A percentile compares a stretch with the other conserved stretches of the same genome.
phyloP scores from a whole-genome alignment of 2,797 vertebrate genomes.

The Manis crassicaudata region DNA sequence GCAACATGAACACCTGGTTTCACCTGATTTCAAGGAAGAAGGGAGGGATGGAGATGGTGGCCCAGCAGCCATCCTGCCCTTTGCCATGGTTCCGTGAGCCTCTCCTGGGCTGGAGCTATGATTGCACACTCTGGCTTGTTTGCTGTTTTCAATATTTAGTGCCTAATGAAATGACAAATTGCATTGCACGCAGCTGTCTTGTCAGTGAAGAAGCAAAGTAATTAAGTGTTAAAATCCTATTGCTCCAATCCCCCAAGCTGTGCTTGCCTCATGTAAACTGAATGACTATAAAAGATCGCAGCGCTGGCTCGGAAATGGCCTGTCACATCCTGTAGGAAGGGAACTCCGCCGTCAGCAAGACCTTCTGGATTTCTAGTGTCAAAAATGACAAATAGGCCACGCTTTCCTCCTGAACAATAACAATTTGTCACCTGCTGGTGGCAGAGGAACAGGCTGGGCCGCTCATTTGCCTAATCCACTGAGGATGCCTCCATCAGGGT shows the following conservation, averaged over 20 bases:
- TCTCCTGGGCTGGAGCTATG: not conserved
- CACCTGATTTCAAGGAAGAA: not conserved
- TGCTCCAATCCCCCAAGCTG: not conserved
- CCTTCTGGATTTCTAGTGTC: not conserved
- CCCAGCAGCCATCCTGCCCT: accelerated
- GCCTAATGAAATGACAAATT: conserved; percentile 60
- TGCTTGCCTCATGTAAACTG: not conserved
- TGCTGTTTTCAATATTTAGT: not conserved
- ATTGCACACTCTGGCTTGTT: not conserved
- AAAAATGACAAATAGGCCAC: not conserved
- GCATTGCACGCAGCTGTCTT: conserved; percentile 42
- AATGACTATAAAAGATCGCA: not conserved
- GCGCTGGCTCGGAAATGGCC: not conserved
- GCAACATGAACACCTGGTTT: accelerated
- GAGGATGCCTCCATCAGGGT: not conserved
- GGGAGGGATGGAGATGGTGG: not conserved
- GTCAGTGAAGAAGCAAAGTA: conserved; percentile 44
- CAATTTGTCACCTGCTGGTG: not conserved
- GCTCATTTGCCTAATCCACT: not conserved
- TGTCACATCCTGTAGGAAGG: not conserved
- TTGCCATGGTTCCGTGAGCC: accelerated
- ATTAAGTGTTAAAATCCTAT: conserved; percentile 50
- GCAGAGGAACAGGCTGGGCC: not conserved
- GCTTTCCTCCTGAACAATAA: not conserved
- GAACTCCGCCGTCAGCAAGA: not conserved